A percentile compares a stretch with the other conserved stretches of the same genome.
phyloP scores from a whole-genome alignment of 2,888 invertebrate genomes.

The Dasypogon diadema region DNA sequence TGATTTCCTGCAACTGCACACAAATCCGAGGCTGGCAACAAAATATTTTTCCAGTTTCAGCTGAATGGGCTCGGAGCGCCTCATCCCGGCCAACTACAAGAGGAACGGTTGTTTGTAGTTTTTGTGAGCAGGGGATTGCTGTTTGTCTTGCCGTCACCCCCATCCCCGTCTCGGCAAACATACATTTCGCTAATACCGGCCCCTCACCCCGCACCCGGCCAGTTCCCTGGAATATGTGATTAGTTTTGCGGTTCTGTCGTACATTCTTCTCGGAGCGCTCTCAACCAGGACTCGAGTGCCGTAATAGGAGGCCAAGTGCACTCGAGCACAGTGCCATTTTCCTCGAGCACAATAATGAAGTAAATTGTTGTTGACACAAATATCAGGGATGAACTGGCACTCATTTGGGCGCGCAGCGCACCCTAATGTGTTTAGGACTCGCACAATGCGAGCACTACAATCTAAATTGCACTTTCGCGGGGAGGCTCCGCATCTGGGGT shows the following conservation, averaged over 20 bases:
- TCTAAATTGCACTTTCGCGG: slow-evolving; percentile 23
- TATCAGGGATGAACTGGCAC: slow-evolving; percentile 51
- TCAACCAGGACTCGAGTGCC: slow-evolving; percentile 21
- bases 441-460: neutral
- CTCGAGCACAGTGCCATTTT: slow-evolving; percentile 54
- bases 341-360: slow-evolving; percentile 56
- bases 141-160: neutral
- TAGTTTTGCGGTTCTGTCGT: slow-evolving; percentile 36
- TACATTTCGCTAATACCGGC: neutral
- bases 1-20: slow-evolving; percentile 54
- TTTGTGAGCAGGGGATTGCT: slow-evolving; percentile 14
- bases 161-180: neutral
- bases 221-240: slow-evolving; percentile 35
- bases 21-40: slow-evolving; percentile 28
- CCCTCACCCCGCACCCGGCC: neutral
- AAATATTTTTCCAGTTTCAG: slow-evolving; percentile 33
- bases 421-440: slow-evolving; percentile 5
- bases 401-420: slow-evolving; percentile 9
- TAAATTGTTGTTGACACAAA: slow-evolving; percentile 56
- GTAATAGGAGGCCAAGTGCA: slow-evolving; percentile 54
- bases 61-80: slow-evolving; percentile 19
- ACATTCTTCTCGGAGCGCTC: slow-evolving; percentile 24
- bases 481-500: neutral
- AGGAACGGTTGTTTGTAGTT: slow-evolving; percentile 19
- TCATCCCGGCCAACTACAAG: neutral